phyloP scores from a whole-genome alignment of 2,888 invertebrate genomes.

The Trachelus tabidus region DNA sequence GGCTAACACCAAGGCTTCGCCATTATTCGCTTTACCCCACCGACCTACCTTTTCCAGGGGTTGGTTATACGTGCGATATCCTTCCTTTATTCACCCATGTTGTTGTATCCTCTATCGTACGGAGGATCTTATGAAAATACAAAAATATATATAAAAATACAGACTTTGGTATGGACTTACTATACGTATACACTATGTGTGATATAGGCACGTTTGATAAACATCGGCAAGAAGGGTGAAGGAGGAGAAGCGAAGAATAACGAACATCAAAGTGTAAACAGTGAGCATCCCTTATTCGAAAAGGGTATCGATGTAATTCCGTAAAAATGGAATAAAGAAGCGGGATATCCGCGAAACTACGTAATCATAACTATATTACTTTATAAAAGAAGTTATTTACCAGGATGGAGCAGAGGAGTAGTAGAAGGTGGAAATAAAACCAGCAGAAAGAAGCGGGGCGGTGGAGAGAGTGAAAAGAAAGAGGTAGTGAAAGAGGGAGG shows the following conservation, averaged over 20 bases:
- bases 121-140: too few relatives aligned
- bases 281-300: too few relatives aligned
- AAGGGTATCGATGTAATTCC: conserved; percentile 19
- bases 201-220: not conserved
- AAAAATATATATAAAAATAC: too few relatives aligned
- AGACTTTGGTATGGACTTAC: too few relatives aligned
- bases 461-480: not conserved
- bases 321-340: conserved; percentile 39
- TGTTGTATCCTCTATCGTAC: too few relatives aligned
- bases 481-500: conserved; percentile 2
- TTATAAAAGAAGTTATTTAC: conserved; percentile 37
- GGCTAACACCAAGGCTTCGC: too few relatives aligned
- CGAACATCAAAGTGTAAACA: conserved; percentile 10
- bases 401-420: conserved; percentile 29
- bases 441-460: not conserved
- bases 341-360: conserved; percentile 36
- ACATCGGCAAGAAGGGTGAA: conserved; percentile 14
- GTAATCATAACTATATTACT: conserved; percentile 42
- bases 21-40: too few relatives aligned
- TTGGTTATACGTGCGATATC: too few relatives aligned
- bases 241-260: not conserved
- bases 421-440: conserved; percentile 11
- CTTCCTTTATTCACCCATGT: too few relatives aligned
- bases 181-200: too few relatives aligned
- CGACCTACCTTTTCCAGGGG: too few relatives aligned